Percentiles rank a stretch among this genome's conserved stretches.
Evolutionary conservation across 1,140 invertebrate genomes (phyloP).

Genomic region (Rhizoglyphus robini): DNA sequence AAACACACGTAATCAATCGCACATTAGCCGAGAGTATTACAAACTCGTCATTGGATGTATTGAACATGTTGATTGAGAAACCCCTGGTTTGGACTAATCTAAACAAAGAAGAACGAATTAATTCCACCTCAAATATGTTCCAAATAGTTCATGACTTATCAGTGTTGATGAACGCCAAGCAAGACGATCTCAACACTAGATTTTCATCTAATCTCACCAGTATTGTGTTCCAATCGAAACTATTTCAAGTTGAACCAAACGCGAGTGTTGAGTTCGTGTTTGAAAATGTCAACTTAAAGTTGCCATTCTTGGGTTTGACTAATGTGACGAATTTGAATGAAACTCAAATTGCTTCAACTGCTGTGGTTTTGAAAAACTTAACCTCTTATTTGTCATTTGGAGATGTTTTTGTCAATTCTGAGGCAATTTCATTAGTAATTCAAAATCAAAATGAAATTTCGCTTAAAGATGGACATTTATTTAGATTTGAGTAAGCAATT

Average conservation of each 20-base stretch:
- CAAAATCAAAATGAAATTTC: background rate
- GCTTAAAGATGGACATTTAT: too few species aligned
- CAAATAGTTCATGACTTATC: background rate
- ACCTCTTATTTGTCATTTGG: background rate
- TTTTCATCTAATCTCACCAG: background rate
- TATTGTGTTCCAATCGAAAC: background rate
- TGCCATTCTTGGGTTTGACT: background rate
- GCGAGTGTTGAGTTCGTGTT: background rate
- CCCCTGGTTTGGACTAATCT: background rate
- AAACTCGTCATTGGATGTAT: background rate
- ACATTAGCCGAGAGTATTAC: background rate
- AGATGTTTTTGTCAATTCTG: background rate
- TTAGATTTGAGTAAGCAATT: too few species aligned
- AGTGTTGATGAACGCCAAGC: background rate
- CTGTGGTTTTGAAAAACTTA: background rate
- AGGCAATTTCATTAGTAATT: background rate
- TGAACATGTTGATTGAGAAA: background rate
- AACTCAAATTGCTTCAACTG: background rate
- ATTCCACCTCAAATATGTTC: background rate
- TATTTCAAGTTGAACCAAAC: background rate
- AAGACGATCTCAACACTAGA: background rate
- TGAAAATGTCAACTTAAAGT: background rate
- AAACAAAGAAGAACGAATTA: background rate
- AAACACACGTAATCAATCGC: background rate
- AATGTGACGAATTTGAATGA: too few species aligned